A percentile compares a stretch with the other conserved stretches of the same genome.
Evolutionary conservation across 2,797 vertebrate genomes (phyloP).

Genomic region (Micromesistius poutassou): DNA sequence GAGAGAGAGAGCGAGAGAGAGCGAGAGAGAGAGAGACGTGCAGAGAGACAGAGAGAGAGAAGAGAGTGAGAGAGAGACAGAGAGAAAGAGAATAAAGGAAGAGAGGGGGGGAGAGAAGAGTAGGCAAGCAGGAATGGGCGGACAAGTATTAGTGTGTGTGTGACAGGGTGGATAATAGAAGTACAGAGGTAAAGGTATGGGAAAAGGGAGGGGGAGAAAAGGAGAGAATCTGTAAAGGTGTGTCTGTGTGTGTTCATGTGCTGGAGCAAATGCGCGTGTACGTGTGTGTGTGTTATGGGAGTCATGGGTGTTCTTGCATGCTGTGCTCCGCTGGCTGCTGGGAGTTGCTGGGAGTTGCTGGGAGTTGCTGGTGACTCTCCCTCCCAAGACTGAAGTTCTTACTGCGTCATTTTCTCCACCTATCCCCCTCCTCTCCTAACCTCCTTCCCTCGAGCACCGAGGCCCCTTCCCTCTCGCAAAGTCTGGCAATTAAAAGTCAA

Average conservation of each 20-base stretch:
- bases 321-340: too few species aligned
- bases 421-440: conserved; percentile 16
- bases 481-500: too few species aligned
- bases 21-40: not conserved
- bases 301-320: too few species aligned
- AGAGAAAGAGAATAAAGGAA: not conserved
- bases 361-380: too few species aligned
- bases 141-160: not conserved
- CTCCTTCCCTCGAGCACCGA: not conserved
- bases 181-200: not conserved
- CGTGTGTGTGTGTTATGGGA: too few species aligned
- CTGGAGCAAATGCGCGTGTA: too few species aligned
- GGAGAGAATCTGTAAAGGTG: too few species aligned
- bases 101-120: not conserved
- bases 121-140: not conserved
- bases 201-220: not conserved
- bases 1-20: not conserved
- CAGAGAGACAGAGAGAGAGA: not conserved
- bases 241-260: too few species aligned
- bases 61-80: too few species aligned
- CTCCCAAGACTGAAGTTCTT: not conserved
- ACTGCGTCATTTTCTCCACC: conserved; percentile 28
- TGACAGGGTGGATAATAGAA: too few species aligned
- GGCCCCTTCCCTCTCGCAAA: too few species aligned
- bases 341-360: too few species aligned